A percentile compares a stretch with the other conserved stretches of the same genome.
Conservation (phyloP, 2,888 invertebrate species). For the Patella pellucida region DNA sequence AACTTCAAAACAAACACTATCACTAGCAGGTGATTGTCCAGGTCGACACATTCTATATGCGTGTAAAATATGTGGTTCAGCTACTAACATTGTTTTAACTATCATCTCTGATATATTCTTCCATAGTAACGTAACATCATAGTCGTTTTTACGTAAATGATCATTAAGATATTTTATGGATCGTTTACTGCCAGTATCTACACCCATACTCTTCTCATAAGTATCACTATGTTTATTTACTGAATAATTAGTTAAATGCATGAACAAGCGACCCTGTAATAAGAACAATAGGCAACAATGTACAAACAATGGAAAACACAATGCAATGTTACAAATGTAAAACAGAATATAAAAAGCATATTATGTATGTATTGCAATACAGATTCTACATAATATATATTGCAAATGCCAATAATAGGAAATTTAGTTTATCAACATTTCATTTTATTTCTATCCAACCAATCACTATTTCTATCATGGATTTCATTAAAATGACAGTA, state of each 20-base stretch:
- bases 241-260: constrained; percentile 72
- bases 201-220: constrained; percentile 64
- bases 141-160: constrained; percentile 65
- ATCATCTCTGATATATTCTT: constrained; percentile 69
- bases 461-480: no score
- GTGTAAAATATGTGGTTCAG: constrained; percentile 69
- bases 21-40: constrained; percentile 62
- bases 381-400: no score
- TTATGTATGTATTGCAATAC: no score
- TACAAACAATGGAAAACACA: no score
- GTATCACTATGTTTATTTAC: constrained; percentile 71
- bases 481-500: no score
- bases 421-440: no score
- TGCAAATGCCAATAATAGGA: no score
- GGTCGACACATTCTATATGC: constrained; percentile 72
- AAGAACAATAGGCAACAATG: constrained; percentile 2
- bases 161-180: constrained; percentile 68
- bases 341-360: no score
- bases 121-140: constrained; percentile 67
- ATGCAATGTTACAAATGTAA: no score
- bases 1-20: constrained; percentile 71
- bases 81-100: constrained; percentile 67
- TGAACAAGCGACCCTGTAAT: constrained; percentile 67
- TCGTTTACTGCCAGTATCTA: constrained; percentile 68
- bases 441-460: no score